A percentile compares a stretch with the other conserved stretches of the same genome.
Evolutionary conservation across 2,113 vertebrate genomes (phyloP).

Genomic region (Urocolius indicus): DNA sequence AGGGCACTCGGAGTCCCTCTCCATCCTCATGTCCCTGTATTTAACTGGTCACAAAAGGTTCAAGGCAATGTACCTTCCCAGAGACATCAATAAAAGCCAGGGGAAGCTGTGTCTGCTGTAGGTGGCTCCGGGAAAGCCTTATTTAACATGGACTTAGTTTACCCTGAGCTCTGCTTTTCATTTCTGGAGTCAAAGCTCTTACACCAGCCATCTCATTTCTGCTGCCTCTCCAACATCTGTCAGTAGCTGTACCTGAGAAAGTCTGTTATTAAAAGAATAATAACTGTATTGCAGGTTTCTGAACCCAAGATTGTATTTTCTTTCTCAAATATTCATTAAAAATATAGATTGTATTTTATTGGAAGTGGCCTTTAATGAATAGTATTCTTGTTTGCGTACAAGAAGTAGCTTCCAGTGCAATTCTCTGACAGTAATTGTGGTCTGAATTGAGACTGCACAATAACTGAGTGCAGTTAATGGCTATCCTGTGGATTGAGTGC

Average conservation of each 20-base stretch:
- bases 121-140: slow-evolving; percentile 32
- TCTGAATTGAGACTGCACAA: slow-evolving; percentile 64
- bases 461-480: slow-evolving; percentile 68
- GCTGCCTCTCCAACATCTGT: slow-evolving; percentile 27
- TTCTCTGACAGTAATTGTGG: slow-evolving; percentile 80
- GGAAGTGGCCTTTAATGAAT: slow-evolving; percentile 80
- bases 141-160: slow-evolving; percentile 46
- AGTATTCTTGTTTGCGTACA: slow-evolving; percentile 77
- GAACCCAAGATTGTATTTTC: slow-evolving; percentile 67
- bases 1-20: not conserved
- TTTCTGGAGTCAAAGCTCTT: slow-evolving; percentile 39
- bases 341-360: slow-evolving; percentile 71
- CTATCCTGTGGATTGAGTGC: slow-evolving; percentile 78
- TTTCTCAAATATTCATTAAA: slow-evolving; percentile 78
- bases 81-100: slow-evolving; percentile 6
- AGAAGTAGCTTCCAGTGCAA: slow-evolving; percentile 74
- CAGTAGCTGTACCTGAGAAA: slow-evolving; percentile 49
- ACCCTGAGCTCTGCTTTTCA: not conserved
- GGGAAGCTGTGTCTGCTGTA: not conserved
- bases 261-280: slow-evolving; percentile 73
- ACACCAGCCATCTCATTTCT: slow-evolving; percentile 13
- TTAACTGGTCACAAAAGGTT: slow-evolving; percentile 18
- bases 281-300: slow-evolving; percentile 59
- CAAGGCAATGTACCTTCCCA: not conserved
- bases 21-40: not conserved